Evolutionary conservation across 2,113 vertebrate species (phyloP), one percentile per base, ranked within the genome.

Genomic region (Neolamprologus cancellatus): DNA sequence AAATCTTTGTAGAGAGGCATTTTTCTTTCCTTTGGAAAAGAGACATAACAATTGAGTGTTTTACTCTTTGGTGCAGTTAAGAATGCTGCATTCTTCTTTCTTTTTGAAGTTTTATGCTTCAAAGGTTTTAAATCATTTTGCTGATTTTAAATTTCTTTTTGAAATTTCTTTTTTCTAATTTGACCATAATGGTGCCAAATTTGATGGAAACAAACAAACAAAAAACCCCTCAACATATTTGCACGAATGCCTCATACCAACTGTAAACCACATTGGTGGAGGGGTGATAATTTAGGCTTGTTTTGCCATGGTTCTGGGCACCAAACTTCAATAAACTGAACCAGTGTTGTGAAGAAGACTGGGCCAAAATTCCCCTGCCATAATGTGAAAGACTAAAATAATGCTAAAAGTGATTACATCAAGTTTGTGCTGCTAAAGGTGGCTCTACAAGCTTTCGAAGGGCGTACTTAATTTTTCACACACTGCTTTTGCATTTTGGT

Each of bases 261-360:
- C 53, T 55, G 53, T 55, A 55, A 25, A 54, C 11, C 53, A 54
- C 0, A 23, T 0, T 25, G 0, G 54, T 28, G 23, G 12, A 28
- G 2, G 54, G 25, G 7, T 30, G 14, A 57, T 30, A 17, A 30
- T 59, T 30, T 57, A 57, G 25, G 25, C 25, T 57, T 57, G 23
- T 57, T 9, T 57, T 2, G 25, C 4, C 2, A 57, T 57, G 5
- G 14, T 59, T 0, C 1, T 59, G 55, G 25, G 25, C 3, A 30
- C 25, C 8, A 5, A 59, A 17, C 25, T 17, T 59, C 2, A 57
- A 57, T 0, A 57, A 59, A 59, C 14, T 9, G 55, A 59, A 59
- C 55, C 5, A 59, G 55, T 30, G 55, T 55, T 55, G 53, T 55
- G 23, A 55, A 25, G 53, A 55, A 14, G n/a, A 48, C 6, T 48